These are phyloP conservation scores for Anagrus nilaparvatae DNA, from an alignment of 1,140 invertebrate genomes.

Conservation along the genomic window DNA sequence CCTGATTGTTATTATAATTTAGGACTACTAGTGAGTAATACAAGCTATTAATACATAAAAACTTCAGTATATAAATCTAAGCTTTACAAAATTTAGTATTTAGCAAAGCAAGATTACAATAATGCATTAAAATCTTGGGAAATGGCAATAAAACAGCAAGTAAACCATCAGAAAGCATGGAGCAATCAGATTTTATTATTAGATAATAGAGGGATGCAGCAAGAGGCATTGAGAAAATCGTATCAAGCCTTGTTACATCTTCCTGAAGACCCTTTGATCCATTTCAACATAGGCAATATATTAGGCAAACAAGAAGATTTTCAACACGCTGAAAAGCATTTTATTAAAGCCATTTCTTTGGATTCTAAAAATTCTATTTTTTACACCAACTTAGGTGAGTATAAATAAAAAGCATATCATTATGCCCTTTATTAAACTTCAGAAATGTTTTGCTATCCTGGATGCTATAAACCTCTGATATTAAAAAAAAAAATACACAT, in stretches of 20 bases:
- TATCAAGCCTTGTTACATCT: conserved; percentile 56
- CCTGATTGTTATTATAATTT: conserved; percentile 92
- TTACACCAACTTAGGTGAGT: conserved; percentile 74
- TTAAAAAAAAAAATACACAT: too few species aligned
- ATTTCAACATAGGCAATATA: conserved; percentile 83
- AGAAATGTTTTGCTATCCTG: not conserved
- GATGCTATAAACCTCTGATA: not conserved
- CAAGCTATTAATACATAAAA: conserved; percentile 4
- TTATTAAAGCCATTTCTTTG: conserved; percentile 61
- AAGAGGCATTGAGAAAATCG: conserved; percentile 59
- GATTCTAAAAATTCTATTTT: conserved; percentile 61
- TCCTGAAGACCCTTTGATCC: conserved; percentile 60
- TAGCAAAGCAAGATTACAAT: conserved; percentile 48
- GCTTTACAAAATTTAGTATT: conserved; percentile 41
- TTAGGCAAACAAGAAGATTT: conserved; percentile 73
- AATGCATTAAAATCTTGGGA: conserved; percentile 63
- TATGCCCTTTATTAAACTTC: not conserved
- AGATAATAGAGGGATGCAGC: conserved; percentile 63
- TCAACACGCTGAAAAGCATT: conserved; percentile 69
- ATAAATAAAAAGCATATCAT: not conserved
- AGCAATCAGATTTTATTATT: conserved; percentile 81
- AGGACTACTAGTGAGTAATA: conserved; percentile 71
- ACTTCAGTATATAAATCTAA: conserved; percentile 8
- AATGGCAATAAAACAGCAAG: conserved; percentile 67
- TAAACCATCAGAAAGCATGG: conserved; percentile 77